Percentiles rank a stretch among this genome's conserved stretches.
These are phyloP conservation scores for Panagrolaimus sp. DNA, from an alignment of 1,140 invertebrate genomes.

Conservation along the genomic window DNA sequence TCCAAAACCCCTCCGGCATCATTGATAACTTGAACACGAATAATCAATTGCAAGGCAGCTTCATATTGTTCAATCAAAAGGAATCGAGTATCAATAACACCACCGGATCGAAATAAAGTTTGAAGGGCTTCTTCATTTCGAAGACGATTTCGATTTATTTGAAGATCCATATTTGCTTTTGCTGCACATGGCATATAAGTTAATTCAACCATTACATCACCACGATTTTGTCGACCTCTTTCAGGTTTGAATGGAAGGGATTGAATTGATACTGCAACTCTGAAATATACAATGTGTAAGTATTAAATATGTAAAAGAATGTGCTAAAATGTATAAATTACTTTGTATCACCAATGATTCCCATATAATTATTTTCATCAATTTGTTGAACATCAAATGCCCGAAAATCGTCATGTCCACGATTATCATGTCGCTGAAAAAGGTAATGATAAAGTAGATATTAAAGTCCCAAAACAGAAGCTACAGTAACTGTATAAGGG, in stretches of 20 bases:
- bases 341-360: neutral
- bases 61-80: conserved; percentile 16
- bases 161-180: neutral
- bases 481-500: too few species aligned
- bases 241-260: neutral
- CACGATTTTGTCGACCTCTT: neutral
- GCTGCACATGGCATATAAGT: neutral
- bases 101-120: neutral
- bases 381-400: neutral
- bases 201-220: neutral
- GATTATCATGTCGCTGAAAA: neutral
- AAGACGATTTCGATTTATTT: neutral
- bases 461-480: too few species aligned
- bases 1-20: neutral
- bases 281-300: too few species aligned
- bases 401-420: neutral
- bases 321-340: too few species aligned
- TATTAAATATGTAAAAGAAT: too few species aligned
- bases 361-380: conserved; percentile 12
- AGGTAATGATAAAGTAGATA: too few species aligned
- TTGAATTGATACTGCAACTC: neutral
- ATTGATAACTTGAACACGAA: conserved; percentile 6
- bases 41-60: neutral
- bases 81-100: conserved; percentile 1
- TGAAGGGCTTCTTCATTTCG: conserved; percentile 4